These are phyloP conservation scores for Muscicapa adusta DNA, from an alignment of 2,113 vertebrate species.

Conservation along the genomic window DNA sequence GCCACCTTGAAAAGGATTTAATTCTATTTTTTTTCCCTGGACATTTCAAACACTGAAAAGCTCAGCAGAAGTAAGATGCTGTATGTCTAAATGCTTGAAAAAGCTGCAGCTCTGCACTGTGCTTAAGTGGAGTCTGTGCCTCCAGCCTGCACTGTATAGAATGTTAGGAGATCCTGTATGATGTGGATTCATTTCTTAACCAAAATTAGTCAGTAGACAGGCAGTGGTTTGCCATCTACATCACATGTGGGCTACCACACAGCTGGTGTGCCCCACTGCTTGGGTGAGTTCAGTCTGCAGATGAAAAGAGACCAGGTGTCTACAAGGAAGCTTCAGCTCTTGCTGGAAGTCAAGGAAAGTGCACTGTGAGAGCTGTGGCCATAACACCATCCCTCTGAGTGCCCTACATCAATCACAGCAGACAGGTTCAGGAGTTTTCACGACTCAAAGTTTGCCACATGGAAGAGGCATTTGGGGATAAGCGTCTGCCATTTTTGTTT, in stretches of 20 bases:
- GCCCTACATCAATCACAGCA: not conserved
- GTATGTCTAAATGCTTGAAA: not conserved
- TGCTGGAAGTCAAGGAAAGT: not conserved
- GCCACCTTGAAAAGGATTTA: not conserved
- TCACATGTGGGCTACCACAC: not conserved
- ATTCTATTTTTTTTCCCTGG: not conserved
- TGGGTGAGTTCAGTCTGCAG: not conserved
- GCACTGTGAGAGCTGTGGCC: not conserved
- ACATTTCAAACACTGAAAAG: not conserved
- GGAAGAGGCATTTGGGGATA: not conserved
- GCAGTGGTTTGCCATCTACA: not conserved
- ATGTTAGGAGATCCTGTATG: not conserved
- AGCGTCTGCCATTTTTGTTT: not conserved
- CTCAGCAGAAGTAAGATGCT: not conserved
- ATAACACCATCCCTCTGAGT: not conserved
- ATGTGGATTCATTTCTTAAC: not conserved
- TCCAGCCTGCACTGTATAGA: not conserved
- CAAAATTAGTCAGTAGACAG: not conserved
- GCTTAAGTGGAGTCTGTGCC: not conserved
- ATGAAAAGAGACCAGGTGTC: not conserved
- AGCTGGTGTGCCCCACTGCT: not conserved
- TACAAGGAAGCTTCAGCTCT: not conserved
- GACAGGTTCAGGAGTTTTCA: not conserved
- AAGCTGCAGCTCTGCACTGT: not conserved
- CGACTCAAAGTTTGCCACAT: not conserved